Percentiles rank a stretch among this genome's conserved stretches.
Evolutionary conservation across 2,888 invertebrate species (phyloP).

Genomic region (Ophonus ardosiacus): DNA sequence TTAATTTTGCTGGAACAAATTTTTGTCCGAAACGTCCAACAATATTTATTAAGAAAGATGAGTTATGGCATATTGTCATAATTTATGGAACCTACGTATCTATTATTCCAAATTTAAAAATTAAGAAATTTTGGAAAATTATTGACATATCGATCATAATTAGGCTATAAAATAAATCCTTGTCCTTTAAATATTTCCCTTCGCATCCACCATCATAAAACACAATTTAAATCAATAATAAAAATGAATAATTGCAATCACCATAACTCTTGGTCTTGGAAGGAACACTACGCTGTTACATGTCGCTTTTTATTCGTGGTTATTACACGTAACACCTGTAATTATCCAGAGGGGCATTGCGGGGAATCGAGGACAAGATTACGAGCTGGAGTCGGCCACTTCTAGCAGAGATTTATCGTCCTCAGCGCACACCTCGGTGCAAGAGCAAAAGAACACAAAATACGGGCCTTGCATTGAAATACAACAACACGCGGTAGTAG

Average conservation of each 20-base stretch:
- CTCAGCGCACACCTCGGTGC: conserved; percentile 25
- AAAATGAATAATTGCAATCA: conserved; percentile 9
- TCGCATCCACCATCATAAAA: neutral
- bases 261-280: neutral
- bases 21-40: too few species aligned
- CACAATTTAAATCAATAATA: neutral
- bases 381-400: conserved; percentile 24
- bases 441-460: conserved; percentile 50
- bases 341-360: conserved; percentile 28
- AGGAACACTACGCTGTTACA: conserved; percentile 7
- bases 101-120: too few species aligned
- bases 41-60: too few species aligned
- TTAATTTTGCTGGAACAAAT: too few species aligned
- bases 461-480: conserved; percentile 47
- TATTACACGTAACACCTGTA: conserved; percentile 60
- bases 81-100: too few species aligned
- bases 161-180: too few species aligned
- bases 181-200: neutral
- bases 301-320: conserved; percentile 45
- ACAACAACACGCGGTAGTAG: conserved; percentile 37
- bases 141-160: too few species aligned
- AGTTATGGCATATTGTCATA: too few species aligned
- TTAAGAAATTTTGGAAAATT: too few species aligned
- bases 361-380: conserved; percentile 39
- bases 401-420: conserved; percentile 48